Base-by-base conservation (phyloP, 2,888 invertebrate species). In the Neoascia interrupta region DNA sequence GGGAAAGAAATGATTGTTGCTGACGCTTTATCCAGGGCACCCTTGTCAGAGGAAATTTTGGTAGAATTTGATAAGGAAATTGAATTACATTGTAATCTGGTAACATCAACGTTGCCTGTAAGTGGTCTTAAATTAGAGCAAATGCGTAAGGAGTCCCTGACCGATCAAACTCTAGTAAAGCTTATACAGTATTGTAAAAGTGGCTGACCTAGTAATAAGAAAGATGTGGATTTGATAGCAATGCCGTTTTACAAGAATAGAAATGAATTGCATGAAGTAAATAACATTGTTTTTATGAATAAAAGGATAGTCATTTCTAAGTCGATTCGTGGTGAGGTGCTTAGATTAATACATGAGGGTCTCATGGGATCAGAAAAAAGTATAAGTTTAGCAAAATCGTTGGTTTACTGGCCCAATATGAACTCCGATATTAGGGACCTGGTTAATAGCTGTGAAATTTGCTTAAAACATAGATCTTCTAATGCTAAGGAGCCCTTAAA, bases 381-480 rank as follows among this genome's bases (percentile, higher is more conserved):
- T 11, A 43, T 58, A 6, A 75, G 26, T 54, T 23, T 56, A 6
- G 76, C 76, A 2, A 68, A 36, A 11, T 15, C 15, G 3, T 41
- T 66, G 10, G 47, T 79, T 10, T 81, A 43, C 28, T 81, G 73
- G 69, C 81, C 81, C 4, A 54, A 74, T 13, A 81, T 69, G 6
- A 64, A 79, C 37, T 53, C 49, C 18, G 72, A 75, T 18, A 80
- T 80, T 39, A 28, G 47, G n/a, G 68, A 80, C 23, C 26, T 81
- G 10, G 75, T 72, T 11, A 64, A 69, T 13, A 70, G 56, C 34
- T 82, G 81, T 19, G 76, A 76, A 63, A 53, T 53, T 15, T 82
- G 82, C 45, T 72, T 68, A 19, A 75, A 69, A 5, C 64, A 74
- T 63, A 43, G 63, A 41, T 56, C 37, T 45, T 79, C 81, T 10